phyloP scores from a whole-genome alignment of 2,113 vertebrate genomes.

The Lanius collurio region DNA sequence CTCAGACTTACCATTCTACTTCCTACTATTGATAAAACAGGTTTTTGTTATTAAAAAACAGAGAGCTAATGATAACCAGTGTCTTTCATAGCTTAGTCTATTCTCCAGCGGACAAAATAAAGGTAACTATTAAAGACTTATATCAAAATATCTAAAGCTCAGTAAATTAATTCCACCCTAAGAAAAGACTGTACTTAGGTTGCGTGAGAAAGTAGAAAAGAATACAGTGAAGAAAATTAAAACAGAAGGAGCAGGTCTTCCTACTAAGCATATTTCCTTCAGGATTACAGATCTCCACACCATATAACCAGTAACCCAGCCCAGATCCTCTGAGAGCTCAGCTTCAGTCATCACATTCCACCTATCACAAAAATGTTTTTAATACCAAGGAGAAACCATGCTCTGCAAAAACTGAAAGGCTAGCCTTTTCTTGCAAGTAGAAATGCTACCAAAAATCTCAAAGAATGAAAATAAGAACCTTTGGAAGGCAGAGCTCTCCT shows the following conservation, averaged over 20 bases:
- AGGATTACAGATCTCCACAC: background rate
- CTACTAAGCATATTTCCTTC: background rate
- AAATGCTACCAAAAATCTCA: background rate
- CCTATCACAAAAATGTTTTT: background rate
- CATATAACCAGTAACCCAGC: background rate
- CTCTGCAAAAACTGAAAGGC: background rate
- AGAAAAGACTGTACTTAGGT: background rate
- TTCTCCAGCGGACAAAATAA: background rate
- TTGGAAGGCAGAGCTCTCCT: background rate
- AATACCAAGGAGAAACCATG: background rate
- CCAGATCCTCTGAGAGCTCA: background rate
- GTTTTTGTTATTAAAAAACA: background rate
- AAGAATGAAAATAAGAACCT: background rate
- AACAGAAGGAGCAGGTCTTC: background rate
- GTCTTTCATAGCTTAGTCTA: background rate
- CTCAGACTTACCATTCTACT: background rate
- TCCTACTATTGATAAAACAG: background rate
- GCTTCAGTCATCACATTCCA: background rate
- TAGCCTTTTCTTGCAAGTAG: background rate
- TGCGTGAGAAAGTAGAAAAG: background rate
- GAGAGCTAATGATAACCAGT: background rate
- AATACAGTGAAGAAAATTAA: background rate
- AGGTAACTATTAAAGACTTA: background rate
- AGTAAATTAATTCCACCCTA: background rate
- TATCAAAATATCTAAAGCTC: background rate